Percentiles rank a stretch among this genome's conserved stretches.
These are phyloP conservation scores for Neosilurus mollespiculum DNA, from an alignment of 2,797 vertebrate genomes.

Conservation along the genomic window DNA sequence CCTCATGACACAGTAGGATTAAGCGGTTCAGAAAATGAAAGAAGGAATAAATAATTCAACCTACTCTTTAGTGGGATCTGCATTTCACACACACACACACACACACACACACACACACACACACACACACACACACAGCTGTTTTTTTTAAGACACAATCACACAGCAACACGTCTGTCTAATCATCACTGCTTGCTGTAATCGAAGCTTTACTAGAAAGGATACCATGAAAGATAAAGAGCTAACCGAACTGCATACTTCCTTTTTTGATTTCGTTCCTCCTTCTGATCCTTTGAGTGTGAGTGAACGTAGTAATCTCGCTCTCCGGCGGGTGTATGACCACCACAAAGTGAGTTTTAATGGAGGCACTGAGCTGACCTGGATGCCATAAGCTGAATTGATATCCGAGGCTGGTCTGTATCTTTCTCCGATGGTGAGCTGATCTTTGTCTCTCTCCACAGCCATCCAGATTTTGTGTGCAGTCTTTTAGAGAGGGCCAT, in stretches of 20 bases:
- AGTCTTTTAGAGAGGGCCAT: conserved; percentile 62
- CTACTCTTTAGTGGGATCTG: neutral
- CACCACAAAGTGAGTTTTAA: conserved; percentile 40
- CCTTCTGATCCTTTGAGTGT: conserved; percentile 42
- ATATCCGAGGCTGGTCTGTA: conserved; percentile 47
- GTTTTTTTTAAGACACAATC: neutral
- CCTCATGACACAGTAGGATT: too few species aligned
- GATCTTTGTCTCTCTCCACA: conserved; percentile 37
- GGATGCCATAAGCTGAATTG: conserved; percentile 38
- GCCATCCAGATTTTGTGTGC: conserved; percentile 45
- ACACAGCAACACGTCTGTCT: conserved; percentile 29
- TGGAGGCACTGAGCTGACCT: conserved; percentile 44
- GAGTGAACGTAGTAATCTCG: conserved; percentile 4
- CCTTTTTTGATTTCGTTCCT: conserved; percentile 35
- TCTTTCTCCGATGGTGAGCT: conserved; percentile 43
- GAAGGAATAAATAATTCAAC: neutral
- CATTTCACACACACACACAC: neutral
- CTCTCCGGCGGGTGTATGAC: conserved; percentile 28
- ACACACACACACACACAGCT: neutral
- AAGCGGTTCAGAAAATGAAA: too few species aligned
- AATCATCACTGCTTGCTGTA: conserved; percentile 37
- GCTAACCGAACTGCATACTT: conserved; percentile 34
- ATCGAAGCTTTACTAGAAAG: conserved; percentile 35
- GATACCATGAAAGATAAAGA: conserved; percentile 27
- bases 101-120: neutral